Percentiles rank a stretch among this genome's conserved stretches.
These are phyloP conservation scores for Empidonax alnorum DNA, from an alignment of 2,113 vertebrate species.

Conservation along the genomic window DNA sequence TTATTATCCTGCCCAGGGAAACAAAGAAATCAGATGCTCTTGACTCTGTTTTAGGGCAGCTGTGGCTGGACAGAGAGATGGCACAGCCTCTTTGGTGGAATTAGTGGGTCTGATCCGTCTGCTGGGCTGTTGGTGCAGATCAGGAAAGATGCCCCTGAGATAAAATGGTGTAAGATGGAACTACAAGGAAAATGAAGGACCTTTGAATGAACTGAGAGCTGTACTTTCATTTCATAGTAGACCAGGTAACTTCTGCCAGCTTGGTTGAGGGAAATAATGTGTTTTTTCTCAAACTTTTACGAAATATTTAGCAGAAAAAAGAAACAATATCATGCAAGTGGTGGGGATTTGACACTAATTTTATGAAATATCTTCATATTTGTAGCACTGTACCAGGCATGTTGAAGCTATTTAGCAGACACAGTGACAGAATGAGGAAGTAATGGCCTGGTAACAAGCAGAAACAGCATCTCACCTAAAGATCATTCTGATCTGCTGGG, in stretches of 20 bases:
- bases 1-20: conserved; percentile 54
- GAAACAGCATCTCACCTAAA: neutral
- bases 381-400: neutral
- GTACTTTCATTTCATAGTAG: neutral
- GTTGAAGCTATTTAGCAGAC: neutral
- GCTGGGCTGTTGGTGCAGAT: neutral
- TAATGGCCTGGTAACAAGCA: neutral
- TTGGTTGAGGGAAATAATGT: neutral
- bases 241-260: neutral
- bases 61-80: neutral
- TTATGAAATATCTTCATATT: neutral
- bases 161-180: neutral
- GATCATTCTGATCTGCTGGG: neutral
- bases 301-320: neutral
- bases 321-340: neutral
- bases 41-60: neutral
- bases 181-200: neutral
- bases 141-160: neutral
- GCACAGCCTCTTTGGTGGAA: neutral
- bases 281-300: neutral
- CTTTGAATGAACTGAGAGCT: neutral
- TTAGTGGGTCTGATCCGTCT: neutral
- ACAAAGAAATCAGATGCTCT: conserved; percentile 30
- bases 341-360: neutral
- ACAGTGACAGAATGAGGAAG: neutral